These are phyloP conservation scores for Choloepus didactylus DNA, from an alignment of 2,797 vertebrate species.

Conservation along the genomic window DNA sequence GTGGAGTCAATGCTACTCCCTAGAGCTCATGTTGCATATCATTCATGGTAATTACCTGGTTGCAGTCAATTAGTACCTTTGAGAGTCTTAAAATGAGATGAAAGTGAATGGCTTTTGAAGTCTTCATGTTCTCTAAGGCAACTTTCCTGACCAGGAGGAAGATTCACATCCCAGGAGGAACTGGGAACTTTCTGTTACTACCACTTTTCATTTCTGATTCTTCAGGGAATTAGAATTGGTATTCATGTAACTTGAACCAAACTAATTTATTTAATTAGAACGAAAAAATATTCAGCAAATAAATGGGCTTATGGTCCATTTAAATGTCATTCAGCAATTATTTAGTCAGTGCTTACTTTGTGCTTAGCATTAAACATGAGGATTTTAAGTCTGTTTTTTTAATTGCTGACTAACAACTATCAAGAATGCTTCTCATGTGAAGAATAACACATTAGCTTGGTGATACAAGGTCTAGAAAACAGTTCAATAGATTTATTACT, in stretches of 20 bases:
- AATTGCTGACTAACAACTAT: slow-evolving; percentile 35
- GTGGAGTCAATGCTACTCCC: not conserved
- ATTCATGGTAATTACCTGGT: slow-evolving; percentile 5
- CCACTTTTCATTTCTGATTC: slow-evolving; percentile 23
- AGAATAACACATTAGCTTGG: slow-evolving; percentile 45
- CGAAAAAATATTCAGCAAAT: not conserved
- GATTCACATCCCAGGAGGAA: not conserved
- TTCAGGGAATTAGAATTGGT: slow-evolving; percentile 11
- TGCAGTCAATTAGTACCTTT: not conserved
- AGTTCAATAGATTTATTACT: slow-evolving; percentile 42
- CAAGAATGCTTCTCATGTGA: slow-evolving; percentile 44
- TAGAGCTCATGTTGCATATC: not conserved
- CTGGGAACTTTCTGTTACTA: not conserved
- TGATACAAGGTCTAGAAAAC: slow-evolving; percentile 7
- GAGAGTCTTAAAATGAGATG: not conserved
- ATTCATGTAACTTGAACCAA: not conserved
- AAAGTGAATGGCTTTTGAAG: not conserved
- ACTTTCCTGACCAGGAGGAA: slow-evolving; percentile 37
- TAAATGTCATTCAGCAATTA: not conserved
- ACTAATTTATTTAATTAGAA: slow-evolving; percentile 4
- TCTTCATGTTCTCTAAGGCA: slow-evolving; percentile 16
- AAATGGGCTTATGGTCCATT: not conserved
- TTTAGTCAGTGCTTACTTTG: slow-evolving; percentile 26
- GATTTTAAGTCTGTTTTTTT: slow-evolving; percentile 51
- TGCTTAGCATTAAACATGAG: slow-evolving; percentile 26